These are phyloP conservation scores for Ardeotis arabs DNA, from an alignment of 2,113 vertebrate genomes.

Conservation along the genomic window DNA sequence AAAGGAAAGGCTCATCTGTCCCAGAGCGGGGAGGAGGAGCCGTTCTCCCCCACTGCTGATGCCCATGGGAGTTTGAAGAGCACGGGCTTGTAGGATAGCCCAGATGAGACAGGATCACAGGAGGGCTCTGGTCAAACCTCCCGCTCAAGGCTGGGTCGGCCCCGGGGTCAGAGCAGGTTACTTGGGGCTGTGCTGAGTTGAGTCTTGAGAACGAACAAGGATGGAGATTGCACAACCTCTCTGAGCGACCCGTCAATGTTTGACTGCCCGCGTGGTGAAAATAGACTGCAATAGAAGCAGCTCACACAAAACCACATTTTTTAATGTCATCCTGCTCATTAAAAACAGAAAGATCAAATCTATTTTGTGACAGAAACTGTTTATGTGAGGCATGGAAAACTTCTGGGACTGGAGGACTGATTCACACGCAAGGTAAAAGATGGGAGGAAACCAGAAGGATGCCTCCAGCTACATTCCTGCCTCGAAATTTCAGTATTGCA, in stretches of 20 bases:
- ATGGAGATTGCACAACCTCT: not conserved
- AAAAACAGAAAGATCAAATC: constrained; percentile 32
- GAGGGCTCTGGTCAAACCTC: not conserved
- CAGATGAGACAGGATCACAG: not conserved
- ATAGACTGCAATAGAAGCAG: not conserved
- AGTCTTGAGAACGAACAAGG: not conserved
- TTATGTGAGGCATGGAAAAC: not conserved
- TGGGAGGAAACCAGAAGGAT: not conserved
- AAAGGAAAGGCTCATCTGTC: not conserved
- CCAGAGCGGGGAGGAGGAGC: not conserved
- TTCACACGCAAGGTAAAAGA: not conserved
- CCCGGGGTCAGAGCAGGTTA: not conserved
- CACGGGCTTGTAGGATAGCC: not conserved
- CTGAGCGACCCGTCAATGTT: not conserved
- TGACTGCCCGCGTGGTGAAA: not conserved
- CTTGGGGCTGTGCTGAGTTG: fast-evolving
- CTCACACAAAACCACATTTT: not conserved
- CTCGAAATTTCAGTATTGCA: not conserved
- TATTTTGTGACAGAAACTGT: constrained; percentile 9
- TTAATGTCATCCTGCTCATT: constrained; percentile 26
- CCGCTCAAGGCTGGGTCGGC: not conserved
- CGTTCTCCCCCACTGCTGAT: not conserved
- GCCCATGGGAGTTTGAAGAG: not conserved
- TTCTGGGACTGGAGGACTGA: not conserved
- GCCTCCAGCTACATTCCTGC: not conserved